Percentiles rank a stretch among this genome's conserved stretches.
These are phyloP conservation scores for Colletes collaris DNA, from an alignment of 2,888 invertebrate genomes.

Conservation along the genomic window DNA sequence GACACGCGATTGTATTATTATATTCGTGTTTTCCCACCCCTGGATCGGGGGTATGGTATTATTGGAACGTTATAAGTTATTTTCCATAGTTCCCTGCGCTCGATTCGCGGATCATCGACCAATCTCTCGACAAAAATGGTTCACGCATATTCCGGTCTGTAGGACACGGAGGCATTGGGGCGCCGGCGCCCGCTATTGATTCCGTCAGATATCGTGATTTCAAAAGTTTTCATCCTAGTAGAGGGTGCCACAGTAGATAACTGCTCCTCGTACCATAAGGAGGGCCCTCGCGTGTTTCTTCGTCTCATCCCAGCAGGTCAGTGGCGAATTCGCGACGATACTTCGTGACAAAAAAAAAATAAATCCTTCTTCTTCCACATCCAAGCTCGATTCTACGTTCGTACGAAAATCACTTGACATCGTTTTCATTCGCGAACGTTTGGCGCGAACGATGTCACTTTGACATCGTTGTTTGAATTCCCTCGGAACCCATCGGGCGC, in stretches of 20 bases:
- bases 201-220: conserved; percentile 74
- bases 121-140: conserved; percentile 48
- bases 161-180: conserved; percentile 62
- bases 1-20: too few species aligned
- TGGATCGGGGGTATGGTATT: not conserved
- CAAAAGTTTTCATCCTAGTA: conserved; percentile 76
- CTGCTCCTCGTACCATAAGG: conserved; percentile 78
- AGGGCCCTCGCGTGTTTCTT: conserved; percentile 75
- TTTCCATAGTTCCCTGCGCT: not conserved
- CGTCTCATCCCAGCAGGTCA: conserved; percentile 78
- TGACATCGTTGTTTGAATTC: too few species aligned
- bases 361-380: too few species aligned
- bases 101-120: conserved; percentile 53
- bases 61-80: not conserved
- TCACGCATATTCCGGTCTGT: conserved; percentile 64
- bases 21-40: not conserved
- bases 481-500: too few species aligned
- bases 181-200: conserved; percentile 81
- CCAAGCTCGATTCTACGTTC: too few species aligned
- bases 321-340: conserved; percentile 63
- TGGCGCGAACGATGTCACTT: not conserved
- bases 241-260: conserved; percentile 81
- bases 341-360: conserved; percentile 20
- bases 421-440: not conserved
- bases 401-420: too few species aligned